phyloP scores from a whole-genome alignment of 64 coral and sea anemone genomes.

The Dendronephthya gigantea region DNA sequence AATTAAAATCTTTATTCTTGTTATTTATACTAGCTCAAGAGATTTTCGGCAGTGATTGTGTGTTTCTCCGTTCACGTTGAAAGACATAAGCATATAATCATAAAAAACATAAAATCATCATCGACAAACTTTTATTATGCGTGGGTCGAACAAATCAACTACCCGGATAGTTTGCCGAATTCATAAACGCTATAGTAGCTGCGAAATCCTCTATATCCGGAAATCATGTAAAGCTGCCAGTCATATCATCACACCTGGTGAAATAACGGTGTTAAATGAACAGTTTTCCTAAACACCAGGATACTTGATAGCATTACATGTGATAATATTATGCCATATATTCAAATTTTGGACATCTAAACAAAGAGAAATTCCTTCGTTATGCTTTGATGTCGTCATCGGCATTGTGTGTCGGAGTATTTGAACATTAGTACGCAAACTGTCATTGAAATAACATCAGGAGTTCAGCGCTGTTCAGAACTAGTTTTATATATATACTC shows the following conservation, averaged over 20 bases:
- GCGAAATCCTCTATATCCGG: too few species aligned
- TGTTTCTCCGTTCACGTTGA: too few species aligned
- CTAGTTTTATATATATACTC: not conserved
- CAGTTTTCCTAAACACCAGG: not conserved
- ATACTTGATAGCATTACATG: not conserved
- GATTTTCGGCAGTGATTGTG: too few species aligned
- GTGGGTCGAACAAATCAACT: too few species aligned
- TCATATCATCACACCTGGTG: not conserved
- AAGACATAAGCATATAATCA: too few species aligned
- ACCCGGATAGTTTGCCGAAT: too few species aligned
- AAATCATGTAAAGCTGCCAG: not conserved
- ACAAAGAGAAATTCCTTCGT: not conserved
- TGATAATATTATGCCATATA: not conserved
- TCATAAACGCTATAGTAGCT: too few species aligned
- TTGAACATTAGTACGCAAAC: not conserved
- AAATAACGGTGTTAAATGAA: too few species aligned
- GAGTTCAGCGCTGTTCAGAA: not conserved
- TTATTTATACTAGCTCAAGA: too few species aligned
- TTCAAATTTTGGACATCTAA: not conserved
- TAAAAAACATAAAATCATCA: too few species aligned
- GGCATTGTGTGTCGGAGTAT: not conserved
- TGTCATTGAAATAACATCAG: not conserved
- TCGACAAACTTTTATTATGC: too few species aligned
- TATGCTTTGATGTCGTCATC: not conserved
- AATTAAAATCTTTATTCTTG: too few species aligned